A percentile compares a stretch with the other conserved stretches of the same genome.
Evolutionary conservation across 2,797 vertebrate species (phyloP).

Genomic region (Myotis daubentonii): DNA sequence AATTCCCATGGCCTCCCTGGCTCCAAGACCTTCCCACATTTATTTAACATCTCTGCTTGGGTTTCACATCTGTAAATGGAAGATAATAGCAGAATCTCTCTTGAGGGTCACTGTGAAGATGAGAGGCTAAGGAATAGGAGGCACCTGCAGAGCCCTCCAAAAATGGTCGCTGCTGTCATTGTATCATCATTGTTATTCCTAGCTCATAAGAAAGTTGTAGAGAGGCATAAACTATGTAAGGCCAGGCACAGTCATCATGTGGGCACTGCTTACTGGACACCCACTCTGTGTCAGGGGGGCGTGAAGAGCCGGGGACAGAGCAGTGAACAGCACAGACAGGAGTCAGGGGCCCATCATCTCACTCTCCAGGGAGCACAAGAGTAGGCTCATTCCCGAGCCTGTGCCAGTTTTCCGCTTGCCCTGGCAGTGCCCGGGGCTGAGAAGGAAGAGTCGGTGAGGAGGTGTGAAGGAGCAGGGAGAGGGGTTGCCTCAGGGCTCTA

Average conservation of each 20-base stretch:
- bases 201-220: background rate
- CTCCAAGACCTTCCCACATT: background rate
- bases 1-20: fast-evolving
- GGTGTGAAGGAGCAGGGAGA: background rate
- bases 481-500: background rate
- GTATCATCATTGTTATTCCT: background rate
- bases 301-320: background rate
- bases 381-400: background rate
- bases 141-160: background rate
- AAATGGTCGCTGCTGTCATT: background rate
- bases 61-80: slow-evolving; percentile 2
- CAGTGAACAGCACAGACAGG: background rate
- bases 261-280: background rate
- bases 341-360: background rate
- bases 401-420: background rate
- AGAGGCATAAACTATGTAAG: background rate
- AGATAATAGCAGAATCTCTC: slow-evolving; percentile 15
- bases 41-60: background rate
- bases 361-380: background rate
- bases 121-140: background rate
- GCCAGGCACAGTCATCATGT: background rate
- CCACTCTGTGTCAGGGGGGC: background rate
- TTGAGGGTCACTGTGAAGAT: slow-evolving; percentile 2
- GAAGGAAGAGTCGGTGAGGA: background rate
- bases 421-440: background rate